phyloP scores from a whole-genome alignment of 1,140 invertebrate genomes.

The Nasonia vitripennis region DNA sequence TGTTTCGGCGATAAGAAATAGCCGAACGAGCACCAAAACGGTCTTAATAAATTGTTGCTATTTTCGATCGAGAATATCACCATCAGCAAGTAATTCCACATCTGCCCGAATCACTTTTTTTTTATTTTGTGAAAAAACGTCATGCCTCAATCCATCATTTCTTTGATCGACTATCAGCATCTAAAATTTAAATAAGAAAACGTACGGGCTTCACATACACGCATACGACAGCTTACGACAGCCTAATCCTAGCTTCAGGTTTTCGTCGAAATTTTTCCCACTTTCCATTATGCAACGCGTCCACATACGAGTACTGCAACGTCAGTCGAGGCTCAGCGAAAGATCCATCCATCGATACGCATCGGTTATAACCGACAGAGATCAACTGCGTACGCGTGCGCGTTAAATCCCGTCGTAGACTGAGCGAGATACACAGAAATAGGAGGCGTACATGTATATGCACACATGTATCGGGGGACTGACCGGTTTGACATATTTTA shows the following conservation, averaged over 20 bases:
- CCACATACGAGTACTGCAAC: background rate
- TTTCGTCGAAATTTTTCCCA: constrained; percentile 5
- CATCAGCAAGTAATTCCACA: too few species aligned
- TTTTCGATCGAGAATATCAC: too few species aligned
- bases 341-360: constrained; percentile 20
- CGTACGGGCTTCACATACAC: background rate
- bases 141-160: background rate
- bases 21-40: too few species aligned
- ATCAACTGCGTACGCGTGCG: constrained; percentile 13
- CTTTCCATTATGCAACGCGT: constrained; percentile 17
- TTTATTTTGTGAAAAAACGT: too few species aligned
- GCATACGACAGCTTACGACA: background rate
- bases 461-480: constrained; percentile 44
- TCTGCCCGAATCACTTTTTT: too few species aligned
- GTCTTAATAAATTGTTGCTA: too few species aligned
- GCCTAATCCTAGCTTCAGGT: background rate
- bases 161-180: constrained; percentile 2
- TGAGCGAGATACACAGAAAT: background rate
- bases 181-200: constrained; percentile 9
- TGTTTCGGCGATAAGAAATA: background rate
- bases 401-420: constrained; percentile 30
- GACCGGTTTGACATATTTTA: constrained; percentile 67
- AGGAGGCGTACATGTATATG: constrained; percentile 22
- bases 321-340: background rate
- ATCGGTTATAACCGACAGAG: constrained; percentile 11